Evolutionary conservation across 2,888 invertebrate genomes (phyloP).

Genomic region (Cerastis rubricosa): DNA sequence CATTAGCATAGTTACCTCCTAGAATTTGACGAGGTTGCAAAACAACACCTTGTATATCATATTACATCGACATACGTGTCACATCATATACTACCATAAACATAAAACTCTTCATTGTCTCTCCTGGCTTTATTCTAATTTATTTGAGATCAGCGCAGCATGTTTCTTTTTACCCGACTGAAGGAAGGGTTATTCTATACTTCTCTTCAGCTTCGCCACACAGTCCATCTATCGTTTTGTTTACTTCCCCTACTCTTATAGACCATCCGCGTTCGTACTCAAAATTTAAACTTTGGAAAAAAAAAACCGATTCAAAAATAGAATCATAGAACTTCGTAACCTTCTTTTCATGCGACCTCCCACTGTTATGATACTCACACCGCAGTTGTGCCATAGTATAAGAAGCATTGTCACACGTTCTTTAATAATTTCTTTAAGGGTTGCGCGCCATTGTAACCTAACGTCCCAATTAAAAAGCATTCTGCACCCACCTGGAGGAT

Average conservation of each 20-base stretch:
- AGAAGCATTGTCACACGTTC: slow-evolving; percentile 60
- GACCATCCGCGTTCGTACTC: background rate
- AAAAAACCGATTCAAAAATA: slow-evolving; percentile 13
- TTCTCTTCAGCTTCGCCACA: background rate
- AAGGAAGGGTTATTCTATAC: too few relatives aligned
- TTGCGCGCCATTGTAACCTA: slow-evolving; percentile 68
- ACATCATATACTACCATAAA: too few relatives aligned
- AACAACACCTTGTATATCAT: too few relatives aligned
- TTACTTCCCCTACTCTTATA: background rate
- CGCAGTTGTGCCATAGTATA: slow-evolving; percentile 28
- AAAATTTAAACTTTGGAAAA: background rate
- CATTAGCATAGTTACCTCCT: too few relatives aligned
- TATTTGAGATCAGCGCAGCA: background rate
- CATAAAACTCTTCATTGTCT: background rate
- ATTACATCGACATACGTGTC: background rate
- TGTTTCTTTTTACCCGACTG: background rate
- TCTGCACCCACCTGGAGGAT: slow-evolving; percentile 82
- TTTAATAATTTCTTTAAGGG: slow-evolving; percentile 69
- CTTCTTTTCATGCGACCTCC: slow-evolving; percentile 62
- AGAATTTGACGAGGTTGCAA: too few relatives aligned
- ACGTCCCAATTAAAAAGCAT: slow-evolving; percentile 86
- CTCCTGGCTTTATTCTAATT: background rate
- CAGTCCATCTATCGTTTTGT: background rate
- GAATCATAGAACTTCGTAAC: slow-evolving; percentile 23
- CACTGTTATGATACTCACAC: slow-evolving; percentile 66